Evolutionary conservation across 2,888 invertebrate species (phyloP), one percentile per base, ranked within the genome.

Genomic region (Drosophila robusta): DNA sequence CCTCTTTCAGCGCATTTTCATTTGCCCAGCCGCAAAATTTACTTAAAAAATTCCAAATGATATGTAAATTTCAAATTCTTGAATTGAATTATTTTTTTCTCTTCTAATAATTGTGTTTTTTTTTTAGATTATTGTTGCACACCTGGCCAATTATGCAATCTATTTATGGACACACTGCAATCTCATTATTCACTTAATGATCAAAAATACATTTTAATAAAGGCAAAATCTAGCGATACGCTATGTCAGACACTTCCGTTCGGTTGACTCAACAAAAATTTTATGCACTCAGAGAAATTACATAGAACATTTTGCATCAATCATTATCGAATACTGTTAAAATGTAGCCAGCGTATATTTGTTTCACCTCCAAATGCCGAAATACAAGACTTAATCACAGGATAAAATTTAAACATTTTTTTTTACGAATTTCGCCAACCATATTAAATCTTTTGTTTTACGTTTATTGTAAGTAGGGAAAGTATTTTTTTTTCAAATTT

Each of bases 201-300:
- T 72, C 77, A 75, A 70, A 81, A 83, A 87, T 81, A 72, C 60
- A 85, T 81, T 85, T 87, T 60, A 83, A 79, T 82, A 68, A 65
- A 49, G 46, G 36, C 49, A 44, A 52, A 63, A 45, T 62, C 54
- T 50, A 45, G 62, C 75, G 61, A 64, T 72, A 62, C 56, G 45
- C 55, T 34, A 52, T 62, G 55, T 52, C 49, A 54, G 66, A 45
- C 70, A 87, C 54, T 85, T 83, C 82, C 87, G 82, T 58, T 70
- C 60, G 66, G 65, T 67, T 85, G 82, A 83, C 71, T 87, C 85
- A 81, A 50, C 71, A 52, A 60, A 81, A 64, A 56, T 12, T 26
- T 34, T 8, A 73, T 46, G 4, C 34, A 34, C 34, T 34, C 12
- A 34, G 34, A 34, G 34, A 34, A 22, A 4, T 22, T 4, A 22